Percentiles rank a stretch among this genome's conserved stretches.
These are phyloP conservation scores for Teinopalpus imperialis DNA, from an alignment of 2,888 invertebrate species.

Conservation along the genomic window DNA sequence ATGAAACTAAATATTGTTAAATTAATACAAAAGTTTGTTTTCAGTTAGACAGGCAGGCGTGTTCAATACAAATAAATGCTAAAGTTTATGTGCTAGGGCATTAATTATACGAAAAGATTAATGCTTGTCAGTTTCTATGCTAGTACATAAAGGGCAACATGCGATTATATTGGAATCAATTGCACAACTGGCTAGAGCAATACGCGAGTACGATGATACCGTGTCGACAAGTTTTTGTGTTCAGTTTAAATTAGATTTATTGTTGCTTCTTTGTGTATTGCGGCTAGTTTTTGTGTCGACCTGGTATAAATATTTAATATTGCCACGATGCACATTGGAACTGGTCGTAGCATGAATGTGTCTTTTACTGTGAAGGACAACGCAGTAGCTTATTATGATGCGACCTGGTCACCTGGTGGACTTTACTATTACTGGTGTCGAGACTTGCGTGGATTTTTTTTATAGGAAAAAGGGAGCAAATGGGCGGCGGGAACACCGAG, in stretches of 20 bases:
- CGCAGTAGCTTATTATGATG: too few relatives aligned
- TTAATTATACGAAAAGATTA: slow-evolving; percentile 30
- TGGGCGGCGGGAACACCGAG: too few relatives aligned
- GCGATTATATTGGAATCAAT: slow-evolving; percentile 40
- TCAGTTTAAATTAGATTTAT: slow-evolving; percentile 6
- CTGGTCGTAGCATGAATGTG: slow-evolving; percentile 9
- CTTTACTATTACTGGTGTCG: too few relatives aligned
- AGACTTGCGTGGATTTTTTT: too few relatives aligned
- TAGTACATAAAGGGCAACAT: slow-evolving; percentile 36
- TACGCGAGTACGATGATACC: slow-evolving; percentile 16
- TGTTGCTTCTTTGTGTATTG: slow-evolving; percentile 1
- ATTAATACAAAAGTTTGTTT: too few relatives aligned
- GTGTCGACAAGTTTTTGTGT: slow-evolving; percentile 22
- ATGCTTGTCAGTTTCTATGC: slow-evolving; percentile 32
- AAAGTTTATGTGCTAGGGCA: slow-evolving; percentile 22
- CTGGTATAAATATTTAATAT: background rate
- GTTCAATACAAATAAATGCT: slow-evolving; percentile 14
- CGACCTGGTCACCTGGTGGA: too few relatives aligned
- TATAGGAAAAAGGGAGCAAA: too few relatives aligned
- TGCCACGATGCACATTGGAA: background rate
- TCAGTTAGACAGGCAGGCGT: slow-evolving; percentile 12
- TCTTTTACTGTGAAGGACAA: too few relatives aligned
- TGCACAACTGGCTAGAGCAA: slow-evolving; percentile 32
- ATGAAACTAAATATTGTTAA: too few relatives aligned
- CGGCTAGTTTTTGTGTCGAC: background rate